Conservation (phyloP, 2,888 invertebrate species). For the Nemotelus pantherinus region DNA sequence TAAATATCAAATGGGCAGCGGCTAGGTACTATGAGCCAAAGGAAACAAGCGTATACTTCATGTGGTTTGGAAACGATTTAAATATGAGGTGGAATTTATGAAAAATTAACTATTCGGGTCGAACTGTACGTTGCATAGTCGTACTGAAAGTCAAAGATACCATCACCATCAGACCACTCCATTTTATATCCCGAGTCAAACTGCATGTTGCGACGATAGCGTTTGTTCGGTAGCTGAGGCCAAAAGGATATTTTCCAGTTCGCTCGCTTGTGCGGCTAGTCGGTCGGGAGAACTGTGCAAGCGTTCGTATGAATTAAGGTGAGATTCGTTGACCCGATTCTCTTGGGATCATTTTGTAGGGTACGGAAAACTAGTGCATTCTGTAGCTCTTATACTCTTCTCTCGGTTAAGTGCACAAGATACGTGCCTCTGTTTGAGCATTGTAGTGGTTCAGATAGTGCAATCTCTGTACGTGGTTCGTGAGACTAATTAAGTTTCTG, state of each 20-base stretch:
- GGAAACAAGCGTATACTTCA: neutral
- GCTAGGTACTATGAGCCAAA: neutral
- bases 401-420: neutral
- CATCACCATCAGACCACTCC: no score
- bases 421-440: conserved; percentile 6
- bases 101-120: conserved; percentile 35
- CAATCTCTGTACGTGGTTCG: neutral
- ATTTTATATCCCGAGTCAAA: no score
- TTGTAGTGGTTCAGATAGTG: conserved; percentile 2
- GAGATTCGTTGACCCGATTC: conserved; percentile 28
- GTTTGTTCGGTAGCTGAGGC: conserved; percentile 7
- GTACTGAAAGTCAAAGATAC: neutral
- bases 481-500: conserved; percentile 20
- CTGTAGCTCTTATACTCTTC: neutral
- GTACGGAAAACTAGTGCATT: conserved; percentile 14
- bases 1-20: neutral
- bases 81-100: conserved; percentile 13
- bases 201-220: neutral
- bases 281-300: neutral
- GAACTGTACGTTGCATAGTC: neutral
- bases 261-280: conserved; percentile 1
- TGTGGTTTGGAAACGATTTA: conserved; percentile 11
- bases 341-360: conserved; percentile 7
- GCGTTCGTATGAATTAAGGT: conserved; percentile 27
- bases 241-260: neutral